phyloP scores from a whole-genome alignment of 2,113 vertebrate genomes.

The Hydropotes inermis region DNA sequence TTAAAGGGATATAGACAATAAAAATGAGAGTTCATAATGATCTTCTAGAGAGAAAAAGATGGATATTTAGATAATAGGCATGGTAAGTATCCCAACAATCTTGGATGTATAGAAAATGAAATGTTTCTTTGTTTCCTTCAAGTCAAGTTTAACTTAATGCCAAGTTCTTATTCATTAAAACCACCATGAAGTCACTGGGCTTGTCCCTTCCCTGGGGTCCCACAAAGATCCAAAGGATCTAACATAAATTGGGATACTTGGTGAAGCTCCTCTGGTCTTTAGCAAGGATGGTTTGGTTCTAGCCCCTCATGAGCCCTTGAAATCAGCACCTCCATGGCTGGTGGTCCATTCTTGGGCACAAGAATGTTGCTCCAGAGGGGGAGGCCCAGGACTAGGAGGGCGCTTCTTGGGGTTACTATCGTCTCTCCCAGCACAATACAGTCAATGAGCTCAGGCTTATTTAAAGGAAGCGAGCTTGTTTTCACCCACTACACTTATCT shows the following conservation, averaged over 20 bases:
- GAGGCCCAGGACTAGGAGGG: neutral
- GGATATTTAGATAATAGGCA: neutral
- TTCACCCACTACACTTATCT: neutral
- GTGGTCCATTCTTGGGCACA: neutral
- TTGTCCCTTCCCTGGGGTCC: neutral
- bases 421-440: neutral
- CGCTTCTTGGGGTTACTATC: neutral
- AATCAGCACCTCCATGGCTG: neutral
- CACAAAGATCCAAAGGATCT: neutral
- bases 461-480: neutral
- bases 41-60: neutral
- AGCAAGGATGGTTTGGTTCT: neutral
- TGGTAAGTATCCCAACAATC: neutral
- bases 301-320: neutral
- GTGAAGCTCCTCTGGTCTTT: neutral
- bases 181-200: neutral
- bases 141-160: neutral
- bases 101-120: neutral
- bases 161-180: neutral
- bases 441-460: neutral
- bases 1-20: neutral
- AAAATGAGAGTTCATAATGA: neutral
- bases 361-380: neutral
- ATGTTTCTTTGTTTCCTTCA: neutral
- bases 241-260: neutral